Evolutionary conservation across 35 echinoderm and acorn worm species (phyloP), one percentile per base, ranked within the genome.

Genomic region (Lytechinus variegatus): DNA sequence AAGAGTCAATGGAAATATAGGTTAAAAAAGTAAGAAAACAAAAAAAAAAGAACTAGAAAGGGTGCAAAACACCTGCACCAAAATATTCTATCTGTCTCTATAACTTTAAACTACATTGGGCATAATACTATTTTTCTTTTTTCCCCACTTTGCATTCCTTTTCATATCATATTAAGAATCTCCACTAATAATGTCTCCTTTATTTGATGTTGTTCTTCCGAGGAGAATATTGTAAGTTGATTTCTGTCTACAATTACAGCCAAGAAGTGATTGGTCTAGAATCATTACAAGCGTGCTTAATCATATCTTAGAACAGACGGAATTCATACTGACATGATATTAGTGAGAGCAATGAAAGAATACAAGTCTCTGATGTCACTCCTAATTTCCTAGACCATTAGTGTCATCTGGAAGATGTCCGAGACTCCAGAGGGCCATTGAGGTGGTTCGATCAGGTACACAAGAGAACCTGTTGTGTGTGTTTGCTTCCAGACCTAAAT

Each of bases 241-340:
- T 79, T 79, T 79, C 66, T 21, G 19, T 7, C 66, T 79, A n/a
- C 16, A 79, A 79, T 79, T 79, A 79, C 66, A 16, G 66, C 66
- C 66, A 79, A 79, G 66, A 79, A 79, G 66, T 19, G 1, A 79
- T 79, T 79, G 66, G 66, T 79, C 66, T 21, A 2, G n/a, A 79
- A 24, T 79, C 66, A 79, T 79, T 79, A 79, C 66, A 24, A 24
- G 66, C 66, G 16, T 79, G 66, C 19, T 79, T 79, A 79, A 79
- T 79, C 66, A 79, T 79, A 79, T 79, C 19, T 79, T 16, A 24
- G 66, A 79, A 79, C 66, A 79, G 66, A 79, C 66, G 66, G 66
- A 79, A 79, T 79, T 79, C 66, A 79, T 79, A n/a, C 66, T 79
- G 66, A 79, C 66, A 79, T 79, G 66, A 79, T 79, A 79, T 79